phyloP scores from a whole-genome alignment of 2,113 vertebrate species.

The Prunella fulvescens region DNA sequence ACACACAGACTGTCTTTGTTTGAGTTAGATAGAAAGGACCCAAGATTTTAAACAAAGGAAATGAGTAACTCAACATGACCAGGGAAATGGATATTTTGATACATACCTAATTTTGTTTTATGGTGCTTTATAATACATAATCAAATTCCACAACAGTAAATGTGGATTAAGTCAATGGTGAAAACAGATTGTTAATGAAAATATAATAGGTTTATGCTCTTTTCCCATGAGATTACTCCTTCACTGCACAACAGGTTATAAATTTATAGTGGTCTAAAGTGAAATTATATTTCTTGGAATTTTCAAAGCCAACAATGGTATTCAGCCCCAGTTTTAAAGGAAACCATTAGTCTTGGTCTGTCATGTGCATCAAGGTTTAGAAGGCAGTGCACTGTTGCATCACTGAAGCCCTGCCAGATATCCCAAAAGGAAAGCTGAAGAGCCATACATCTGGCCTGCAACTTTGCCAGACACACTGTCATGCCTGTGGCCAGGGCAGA shows the following conservation, averaged over 20 bases:
- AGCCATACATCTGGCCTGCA: slow-evolving; percentile 39
- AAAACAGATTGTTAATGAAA: slow-evolving; percentile 72
- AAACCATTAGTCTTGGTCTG: slow-evolving; percentile 70
- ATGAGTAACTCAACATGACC: slow-evolving; percentile 33
- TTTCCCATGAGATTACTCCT: slow-evolving; percentile 62
- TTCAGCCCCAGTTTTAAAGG: slow-evolving; percentile 66
- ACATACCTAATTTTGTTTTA: slow-evolving; percentile 55
- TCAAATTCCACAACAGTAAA: slow-evolving; percentile 63
- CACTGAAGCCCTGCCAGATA: slow-evolving; percentile 45
- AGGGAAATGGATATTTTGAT: slow-evolving; percentile 51
- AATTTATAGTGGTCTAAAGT: slow-evolving; percentile 69
- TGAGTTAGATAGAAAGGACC: slow-evolving; percentile 19
- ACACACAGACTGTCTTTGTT: background rate
- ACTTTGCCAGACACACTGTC: slow-evolving; percentile 5
- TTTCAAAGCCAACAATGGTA: slow-evolving; percentile 58
- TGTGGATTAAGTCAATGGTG: slow-evolving; percentile 53
- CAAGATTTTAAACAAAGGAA: slow-evolving; percentile 46
- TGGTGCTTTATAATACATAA: slow-evolving; percentile 49
- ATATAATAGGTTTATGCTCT: slow-evolving; percentile 56
- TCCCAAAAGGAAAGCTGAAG: slow-evolving; percentile 26
- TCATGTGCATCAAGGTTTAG: slow-evolving; percentile 68
- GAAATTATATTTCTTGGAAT: slow-evolving; percentile 68
- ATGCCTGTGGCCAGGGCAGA: background rate
- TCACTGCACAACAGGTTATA: slow-evolving; percentile 65
- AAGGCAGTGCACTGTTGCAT: slow-evolving; percentile 41